Base-by-base conservation (phyloP, 2,797 vertebrate genomes). In the Melanogrammus aeglefinus region DNA sequence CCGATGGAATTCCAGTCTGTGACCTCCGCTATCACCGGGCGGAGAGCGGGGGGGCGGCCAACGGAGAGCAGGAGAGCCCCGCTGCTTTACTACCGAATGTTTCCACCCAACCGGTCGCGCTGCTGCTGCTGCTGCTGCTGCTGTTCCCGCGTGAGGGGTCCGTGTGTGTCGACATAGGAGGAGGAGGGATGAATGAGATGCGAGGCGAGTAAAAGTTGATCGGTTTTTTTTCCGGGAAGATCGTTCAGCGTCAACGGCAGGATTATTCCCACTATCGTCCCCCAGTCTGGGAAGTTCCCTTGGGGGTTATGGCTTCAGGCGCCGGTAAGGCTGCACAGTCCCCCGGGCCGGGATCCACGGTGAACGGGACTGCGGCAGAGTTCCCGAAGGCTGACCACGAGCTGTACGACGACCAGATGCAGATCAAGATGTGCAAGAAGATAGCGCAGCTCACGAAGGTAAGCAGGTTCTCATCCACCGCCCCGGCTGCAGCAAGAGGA, bases 401-500 rank as follows among this genome's bases (percentile, higher is more conserved):
- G 83, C 91, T 93, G 79, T 93, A 94, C 84, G 94, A 88, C 83
- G 92, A 92, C 77, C 96, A 96, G 85, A 95, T 98, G 94, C 97
- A 98, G 89, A 71, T 93, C 86, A 97, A 96, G 92, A 99, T 99
- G 97, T 98, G 98, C 93, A 99, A 99, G 94, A 99, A 99, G 93
- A 98, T 99, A 74, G 98, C 98, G 18, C 98, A 99, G 94, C 96
- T 99, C 82, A 99, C 98, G 7, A 99, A 99, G 97, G 98, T 98
- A 94, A 91, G 93, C 21, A 57, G 47, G 47, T 57, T 57, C 5
- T 21, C 47, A 21, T 21, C 47, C 12, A 16, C n/a, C 36, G 21
- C 36, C 7, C 9, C 36, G 3, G 6, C 10, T 6, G 14, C 33
- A n/a, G 16, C 12, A 4, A 57, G 47, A 57, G 12, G 47, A 57